Evolutionary conservation across 2,797 vertebrate genomes (phyloP), one percentile per base, ranked within the genome.

Genomic region (Pangasius djambal): DNA sequence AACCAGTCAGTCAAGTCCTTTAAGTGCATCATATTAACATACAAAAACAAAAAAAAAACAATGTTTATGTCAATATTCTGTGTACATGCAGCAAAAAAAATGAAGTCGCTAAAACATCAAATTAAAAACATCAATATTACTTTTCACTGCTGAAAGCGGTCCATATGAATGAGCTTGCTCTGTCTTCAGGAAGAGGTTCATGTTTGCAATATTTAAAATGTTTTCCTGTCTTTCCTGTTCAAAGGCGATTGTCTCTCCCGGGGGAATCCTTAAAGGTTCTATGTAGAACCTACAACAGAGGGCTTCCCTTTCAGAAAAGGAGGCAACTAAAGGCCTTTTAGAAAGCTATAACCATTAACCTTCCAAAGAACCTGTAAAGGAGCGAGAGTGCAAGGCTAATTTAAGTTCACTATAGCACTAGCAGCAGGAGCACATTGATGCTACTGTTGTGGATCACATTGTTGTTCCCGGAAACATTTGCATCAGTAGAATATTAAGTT

Each of bases 1-100:
- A 94, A 96, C 95, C 93, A 92, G 94, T 96, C 95, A 97, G 96
- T 95, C 92, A 95, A 94, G 94, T 94, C 94, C 92, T 91, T 89
- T 28, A 88, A 59, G 90, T 85, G 52, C 74, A 91, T 86, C 86
- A 90, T 83, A 63, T 75, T 44, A 50, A 81, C 74, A 87, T 70
- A 90, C 67, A 15, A 74, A 31, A 63, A 63, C 0, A 50, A 83
- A 12, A 84, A 79, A 90, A 34, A 84, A 57, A 69, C 48, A 88
- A 31, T 34, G 25, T 57, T 67, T 40, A 61, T 48, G 67, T 67
- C 44, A 86, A 85, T 44, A 83, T 83, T 77, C 69, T 77, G 77
- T 78, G 63, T 52, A 59, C 67, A 88, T 83, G 67, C 87, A 90
- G 48, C 34, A 67, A 90, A 84, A 40, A 40, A 77, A 87, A 55